These are phyloP conservation scores for Caenorhabditis sp. DNA, from an alignment of 2,888 invertebrate genomes.

Conservation along the genomic window DNA sequence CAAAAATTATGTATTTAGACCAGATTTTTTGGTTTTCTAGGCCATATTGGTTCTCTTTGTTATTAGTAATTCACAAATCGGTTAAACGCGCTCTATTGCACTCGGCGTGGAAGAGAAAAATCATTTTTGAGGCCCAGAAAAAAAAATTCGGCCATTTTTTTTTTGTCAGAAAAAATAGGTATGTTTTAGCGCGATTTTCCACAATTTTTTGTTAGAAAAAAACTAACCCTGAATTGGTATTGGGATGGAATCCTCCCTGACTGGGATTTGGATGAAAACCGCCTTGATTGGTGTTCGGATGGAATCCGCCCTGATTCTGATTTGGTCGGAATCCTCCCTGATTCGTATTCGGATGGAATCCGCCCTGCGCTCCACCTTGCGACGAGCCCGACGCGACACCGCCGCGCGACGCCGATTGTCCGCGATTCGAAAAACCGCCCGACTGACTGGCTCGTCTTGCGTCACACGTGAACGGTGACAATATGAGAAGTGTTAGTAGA, in stretches of 20 bases:
- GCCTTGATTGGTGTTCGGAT: conserved; percentile 12
- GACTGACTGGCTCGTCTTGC: conserved; percentile 21
- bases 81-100: too few relatives aligned
- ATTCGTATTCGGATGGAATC: conserved; percentile 5
- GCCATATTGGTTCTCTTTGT: too few relatives aligned
- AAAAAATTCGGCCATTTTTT: too few relatives aligned
- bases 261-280: conserved; percentile 16
- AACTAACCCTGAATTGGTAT: not conserved
- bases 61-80: too few relatives aligned
- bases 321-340: conserved; percentile 25
- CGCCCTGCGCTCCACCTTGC: conserved; percentile 1
- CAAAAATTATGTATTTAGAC: too few relatives aligned
- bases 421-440: conserved; percentile 18
- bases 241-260: conserved; percentile 1
- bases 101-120: too few relatives aligned
- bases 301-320: not conserved
- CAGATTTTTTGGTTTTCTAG: too few relatives aligned
- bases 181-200: not conserved
- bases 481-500: conserved; percentile 11
- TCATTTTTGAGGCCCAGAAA: too few relatives aligned
- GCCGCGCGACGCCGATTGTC: conserved; percentile 10
- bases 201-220: too few relatives aligned
- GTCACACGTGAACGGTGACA: conserved; percentile 24
- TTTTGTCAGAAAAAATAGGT: too few relatives aligned
- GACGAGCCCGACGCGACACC: conserved; percentile 5